Conservation (phyloP, 2,113 vertebrate species). For the Rhegmatorhina hoffmannsi region DNA sequence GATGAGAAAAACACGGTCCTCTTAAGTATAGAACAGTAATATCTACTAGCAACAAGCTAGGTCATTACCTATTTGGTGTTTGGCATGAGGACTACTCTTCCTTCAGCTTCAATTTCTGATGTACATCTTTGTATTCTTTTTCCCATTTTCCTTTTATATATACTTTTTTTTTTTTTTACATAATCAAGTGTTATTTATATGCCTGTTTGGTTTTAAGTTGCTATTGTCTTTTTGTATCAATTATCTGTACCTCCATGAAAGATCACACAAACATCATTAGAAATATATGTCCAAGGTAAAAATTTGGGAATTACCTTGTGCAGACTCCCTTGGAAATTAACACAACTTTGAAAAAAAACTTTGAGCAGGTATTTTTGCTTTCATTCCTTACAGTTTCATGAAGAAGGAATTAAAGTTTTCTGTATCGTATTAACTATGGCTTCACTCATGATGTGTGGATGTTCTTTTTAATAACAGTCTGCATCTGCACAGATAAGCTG, state of each 20-base stretch:
- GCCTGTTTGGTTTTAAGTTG: not conserved
- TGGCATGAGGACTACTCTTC: not conserved
- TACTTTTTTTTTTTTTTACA: not conserved
- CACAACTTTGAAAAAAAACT: not conserved
- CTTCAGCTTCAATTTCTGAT: not conserved
- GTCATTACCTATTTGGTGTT: not conserved
- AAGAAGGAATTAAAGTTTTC: not conserved
- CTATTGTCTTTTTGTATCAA: not conserved
- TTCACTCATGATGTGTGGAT: not conserved
- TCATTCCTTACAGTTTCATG: not conserved
- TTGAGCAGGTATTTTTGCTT: not conserved
- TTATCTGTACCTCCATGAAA: not conserved
- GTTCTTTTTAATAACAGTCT: not conserved
- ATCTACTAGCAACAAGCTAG: not conserved
- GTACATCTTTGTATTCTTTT: not conserved
- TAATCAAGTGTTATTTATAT: not conserved
- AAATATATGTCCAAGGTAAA: not conserved
- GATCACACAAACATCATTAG: not conserved
- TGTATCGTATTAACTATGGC: not conserved
- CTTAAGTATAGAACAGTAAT: not conserved
- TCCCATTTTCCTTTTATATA: not conserved
- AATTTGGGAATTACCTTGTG: not conserved
- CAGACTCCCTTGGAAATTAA: not conserved
- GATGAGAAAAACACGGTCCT: not conserved
- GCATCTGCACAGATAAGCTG: not conserved